phyloP scores from a whole-genome alignment of 92 coral and sea anemone species.

The Siderastrea siderea region DNA sequence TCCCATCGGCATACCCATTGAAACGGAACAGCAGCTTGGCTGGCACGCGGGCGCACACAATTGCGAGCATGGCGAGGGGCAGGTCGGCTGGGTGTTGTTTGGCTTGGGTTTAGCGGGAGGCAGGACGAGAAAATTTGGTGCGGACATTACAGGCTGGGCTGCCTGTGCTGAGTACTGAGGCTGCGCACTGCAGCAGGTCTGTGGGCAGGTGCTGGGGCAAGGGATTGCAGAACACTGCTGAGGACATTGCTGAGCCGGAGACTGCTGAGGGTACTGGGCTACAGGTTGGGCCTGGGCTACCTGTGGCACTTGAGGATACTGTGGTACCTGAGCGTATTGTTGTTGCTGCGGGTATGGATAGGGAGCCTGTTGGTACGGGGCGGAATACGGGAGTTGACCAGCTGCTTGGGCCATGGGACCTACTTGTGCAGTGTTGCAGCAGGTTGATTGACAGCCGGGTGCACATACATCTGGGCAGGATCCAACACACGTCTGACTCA shows the following conservation, averaged over 20 bases:
- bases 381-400: conserved; percentile 30
- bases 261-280: conserved; percentile 52
- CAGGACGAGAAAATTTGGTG: conserved; percentile 61
- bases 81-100: conserved; percentile 54
- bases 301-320: conserved; percentile 38
- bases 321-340: conserved; percentile 35
- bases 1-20: conserved; percentile 48
- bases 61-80: conserved; percentile 80
- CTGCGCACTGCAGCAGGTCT: conserved; percentile 52
- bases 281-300: not conserved
- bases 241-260: conserved; percentile 73
- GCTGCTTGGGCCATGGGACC: conserved; percentile 51
- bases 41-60: conserved; percentile 79
- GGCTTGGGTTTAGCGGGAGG: conserved; percentile 63
- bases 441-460: conserved; percentile 79
- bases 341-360: conserved; percentile 53
- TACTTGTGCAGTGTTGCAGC: conserved; percentile 69
- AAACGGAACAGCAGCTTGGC: conserved; percentile 73
- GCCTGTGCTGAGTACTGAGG: conserved; percentile 32
- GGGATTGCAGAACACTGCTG: conserved; percentile 75
- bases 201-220: conserved; percentile 78
- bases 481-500: conserved; percentile 77
- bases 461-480: conserved; percentile 91
- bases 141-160: conserved; percentile 23
- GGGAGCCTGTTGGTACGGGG: conserved; percentile 38